These are phyloP conservation scores for Toxotes lorentzi DNA, from an alignment of 2,797 vertebrate genomes.

Conservation along the genomic window DNA sequence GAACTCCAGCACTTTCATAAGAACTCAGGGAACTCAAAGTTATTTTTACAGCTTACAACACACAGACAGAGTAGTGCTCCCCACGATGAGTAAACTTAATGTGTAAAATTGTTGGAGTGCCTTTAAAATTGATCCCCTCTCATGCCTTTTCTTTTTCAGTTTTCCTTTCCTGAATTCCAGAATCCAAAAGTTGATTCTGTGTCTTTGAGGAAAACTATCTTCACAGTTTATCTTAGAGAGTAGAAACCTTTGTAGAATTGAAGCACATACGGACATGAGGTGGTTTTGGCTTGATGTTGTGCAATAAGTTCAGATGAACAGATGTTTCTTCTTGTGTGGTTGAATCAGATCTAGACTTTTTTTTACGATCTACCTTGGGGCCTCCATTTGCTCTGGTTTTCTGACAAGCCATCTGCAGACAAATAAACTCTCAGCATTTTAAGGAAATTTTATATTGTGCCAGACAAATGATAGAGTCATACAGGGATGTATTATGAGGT, in stretches of 20 bases:
- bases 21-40: neutral
- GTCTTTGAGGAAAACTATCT: neutral
- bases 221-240: neutral
- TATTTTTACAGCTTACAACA: conserved; percentile 18
- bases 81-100: neutral
- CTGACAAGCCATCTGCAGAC: conserved; percentile 39
- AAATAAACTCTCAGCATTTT: conserved; percentile 7
- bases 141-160: neutral
- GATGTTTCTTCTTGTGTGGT: conserved; percentile 25
- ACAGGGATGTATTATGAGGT: neutral
- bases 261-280: neutral
- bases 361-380: neutral
- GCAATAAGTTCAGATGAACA: conserved; percentile 20
- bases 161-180: neutral
- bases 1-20: neutral
- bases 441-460: neutral
- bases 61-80: neutral
- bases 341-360: neutral
- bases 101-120: neutral
- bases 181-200: neutral
- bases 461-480: neutral
- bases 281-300: neutral
- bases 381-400: conserved; percentile 13
- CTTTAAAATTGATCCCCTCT: conserved; percentile 18
- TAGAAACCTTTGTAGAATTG: neutral